Evolutionary conservation across 30 jellyfish, hydroid and myxozoan species (phyloP).

Genomic region (Clytia hemisphaerica): DNA sequence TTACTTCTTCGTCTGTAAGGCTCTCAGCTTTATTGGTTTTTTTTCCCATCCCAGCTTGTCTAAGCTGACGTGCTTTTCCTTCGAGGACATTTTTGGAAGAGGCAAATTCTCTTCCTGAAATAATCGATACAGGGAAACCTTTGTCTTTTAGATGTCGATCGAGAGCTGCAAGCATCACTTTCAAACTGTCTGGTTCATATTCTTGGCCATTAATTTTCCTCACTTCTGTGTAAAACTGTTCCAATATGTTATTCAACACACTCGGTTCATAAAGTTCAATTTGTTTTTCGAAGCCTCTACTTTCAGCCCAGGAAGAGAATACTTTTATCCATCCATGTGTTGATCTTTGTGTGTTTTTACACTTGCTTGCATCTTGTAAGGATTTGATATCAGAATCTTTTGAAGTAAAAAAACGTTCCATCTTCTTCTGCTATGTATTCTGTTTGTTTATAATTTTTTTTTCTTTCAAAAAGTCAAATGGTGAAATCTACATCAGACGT

Average conservation of each 20-base stretch:
- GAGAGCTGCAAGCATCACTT: slow-evolving; percentile 1
- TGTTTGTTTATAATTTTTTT: too few relatives aligned
- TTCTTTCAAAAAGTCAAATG: too few relatives aligned
- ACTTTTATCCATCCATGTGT: slow-evolving; percentile 2
- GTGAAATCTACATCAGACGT: too few relatives aligned
- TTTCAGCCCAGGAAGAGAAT: background rate
- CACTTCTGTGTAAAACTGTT: slow-evolving; percentile 3
- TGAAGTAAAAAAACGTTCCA: background rate
- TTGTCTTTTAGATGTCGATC: background rate
- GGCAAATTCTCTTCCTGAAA: background rate
- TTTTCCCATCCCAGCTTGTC: background rate
- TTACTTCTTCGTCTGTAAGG: background rate
- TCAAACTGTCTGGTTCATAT: slow-evolving; percentile 7
- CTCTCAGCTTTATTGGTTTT: background rate
- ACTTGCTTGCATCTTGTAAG: background rate
- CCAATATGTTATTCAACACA: background rate
- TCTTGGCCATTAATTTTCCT: slow-evolving; percentile 1
- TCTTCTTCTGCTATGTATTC: too few relatives aligned
- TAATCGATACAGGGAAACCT: background rate
- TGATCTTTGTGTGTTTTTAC: slow-evolving; percentile 5
- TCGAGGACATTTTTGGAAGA: slow-evolving; percentile 1
- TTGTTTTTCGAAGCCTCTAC: background rate
- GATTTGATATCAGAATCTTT: background rate
- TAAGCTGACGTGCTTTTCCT: slow-evolving; percentile 2
- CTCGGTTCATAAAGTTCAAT: background rate